Evolutionary conservation across 2,113 vertebrate species (phyloP).

Genomic region (Cnemophilus loriae): DNA sequence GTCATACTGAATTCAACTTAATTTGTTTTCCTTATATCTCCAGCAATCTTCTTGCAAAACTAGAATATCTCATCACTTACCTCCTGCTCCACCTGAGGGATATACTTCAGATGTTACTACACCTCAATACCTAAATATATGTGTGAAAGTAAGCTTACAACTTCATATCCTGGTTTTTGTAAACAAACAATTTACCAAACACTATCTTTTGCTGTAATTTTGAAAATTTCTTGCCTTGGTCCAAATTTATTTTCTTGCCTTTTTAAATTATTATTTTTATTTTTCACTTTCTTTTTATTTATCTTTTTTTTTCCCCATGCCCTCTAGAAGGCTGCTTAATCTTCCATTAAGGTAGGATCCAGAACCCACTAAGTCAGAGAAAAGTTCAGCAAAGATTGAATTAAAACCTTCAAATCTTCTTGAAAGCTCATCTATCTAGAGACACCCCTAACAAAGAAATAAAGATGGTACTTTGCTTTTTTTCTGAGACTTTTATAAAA

Average conservation of each 20-base stretch:
- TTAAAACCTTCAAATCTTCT: background rate
- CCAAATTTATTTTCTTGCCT: background rate
- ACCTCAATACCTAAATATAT: background rate
- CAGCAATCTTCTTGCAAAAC: background rate
- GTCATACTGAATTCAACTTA: background rate
- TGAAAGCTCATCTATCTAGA: background rate
- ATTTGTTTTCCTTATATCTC: background rate
- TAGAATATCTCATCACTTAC: background rate
- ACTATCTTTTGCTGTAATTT: background rate
- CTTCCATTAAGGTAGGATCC: background rate
- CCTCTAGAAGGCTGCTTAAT: background rate
- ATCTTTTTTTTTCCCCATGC: accelerated
- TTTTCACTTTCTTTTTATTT: background rate
- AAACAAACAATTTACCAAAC: background rate
- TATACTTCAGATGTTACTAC: background rate
- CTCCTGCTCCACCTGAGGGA: background rate
- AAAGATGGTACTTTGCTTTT: background rate
- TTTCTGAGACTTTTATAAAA: background rate
- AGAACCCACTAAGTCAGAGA: background rate
- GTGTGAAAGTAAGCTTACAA: background rate
- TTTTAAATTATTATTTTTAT: background rate
- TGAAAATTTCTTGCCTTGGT: background rate
- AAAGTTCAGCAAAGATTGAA: background rate
- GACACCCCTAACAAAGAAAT: background rate
- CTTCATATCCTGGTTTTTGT: accelerated